These are phyloP conservation scores for Phymorhynchus buccinoides DNA, from an alignment of 1,140 invertebrate genomes.

Conservation along the genomic window DNA sequence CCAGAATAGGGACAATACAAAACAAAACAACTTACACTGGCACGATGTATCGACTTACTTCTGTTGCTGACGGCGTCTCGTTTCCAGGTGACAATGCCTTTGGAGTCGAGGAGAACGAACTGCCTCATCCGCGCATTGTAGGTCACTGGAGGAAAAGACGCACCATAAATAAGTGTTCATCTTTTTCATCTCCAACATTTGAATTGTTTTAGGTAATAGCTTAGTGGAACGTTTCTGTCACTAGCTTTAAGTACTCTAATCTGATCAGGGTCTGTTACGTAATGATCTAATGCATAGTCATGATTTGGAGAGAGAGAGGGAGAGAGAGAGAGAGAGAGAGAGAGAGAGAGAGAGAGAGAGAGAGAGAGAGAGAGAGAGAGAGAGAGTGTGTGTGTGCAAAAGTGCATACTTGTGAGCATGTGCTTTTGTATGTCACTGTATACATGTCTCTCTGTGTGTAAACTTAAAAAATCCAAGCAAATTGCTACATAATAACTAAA, in stretches of 20 bases:
- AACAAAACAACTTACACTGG: too few species aligned
- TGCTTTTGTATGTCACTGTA: not conserved
- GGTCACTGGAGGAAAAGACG: constrained; percentile 57
- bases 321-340: too few species aligned
- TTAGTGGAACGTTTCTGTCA: not conserved
- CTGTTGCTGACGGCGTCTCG: constrained; percentile 57
- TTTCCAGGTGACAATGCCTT: constrained; percentile 70
- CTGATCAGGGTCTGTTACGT: too few species aligned
- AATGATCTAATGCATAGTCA: not conserved
- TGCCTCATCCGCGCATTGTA: constrained; percentile 69
- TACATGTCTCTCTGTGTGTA: not conserved
- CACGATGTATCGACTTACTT: constrained; percentile 45
- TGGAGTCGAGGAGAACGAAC: constrained; percentile 70
- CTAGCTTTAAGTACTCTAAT: not conserved
- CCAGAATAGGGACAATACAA: too few species aligned
- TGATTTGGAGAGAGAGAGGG: too few species aligned
- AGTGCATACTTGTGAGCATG: not conserved
- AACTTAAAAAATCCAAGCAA: not conserved
- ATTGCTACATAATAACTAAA: not conserved
- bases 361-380: not conserved
- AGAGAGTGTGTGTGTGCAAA: not conserved
- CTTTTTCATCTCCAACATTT: not conserved
- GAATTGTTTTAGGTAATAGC: not conserved
- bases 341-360: not conserved
- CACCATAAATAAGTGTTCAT: not conserved